These are phyloP conservation scores for Hiodon tergisus DNA, from an alignment of 2,113 vertebrate genomes.

Conservation along the genomic window DNA sequence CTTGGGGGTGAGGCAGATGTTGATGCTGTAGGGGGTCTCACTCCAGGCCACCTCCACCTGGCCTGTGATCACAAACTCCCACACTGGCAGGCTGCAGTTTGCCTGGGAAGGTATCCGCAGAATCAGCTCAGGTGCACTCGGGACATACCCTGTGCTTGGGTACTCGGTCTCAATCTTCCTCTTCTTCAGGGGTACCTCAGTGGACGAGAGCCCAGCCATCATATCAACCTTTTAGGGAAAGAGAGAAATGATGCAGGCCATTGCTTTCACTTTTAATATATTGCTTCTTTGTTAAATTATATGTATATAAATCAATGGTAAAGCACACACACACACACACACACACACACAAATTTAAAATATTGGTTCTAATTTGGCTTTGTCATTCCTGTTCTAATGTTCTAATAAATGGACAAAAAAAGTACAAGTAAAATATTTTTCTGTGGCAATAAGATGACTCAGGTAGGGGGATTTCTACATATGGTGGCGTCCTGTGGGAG, in stretches of 20 bases:
- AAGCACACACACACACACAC: too few species aligned
- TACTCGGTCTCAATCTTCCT: slow-evolving; percentile 10
- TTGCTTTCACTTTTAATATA: too few species aligned
- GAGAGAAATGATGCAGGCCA: neutral
- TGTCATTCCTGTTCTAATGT: too few species aligned
- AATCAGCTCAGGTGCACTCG: slow-evolving; percentile 18
- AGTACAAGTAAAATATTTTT: too few species aligned
- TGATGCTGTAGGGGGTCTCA: slow-evolving; percentile 35
- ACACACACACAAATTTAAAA: too few species aligned
- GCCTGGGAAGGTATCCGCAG: slow-evolving; percentile 33
- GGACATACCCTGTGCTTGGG: neutral
- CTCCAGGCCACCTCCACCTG: slow-evolving; percentile 36
- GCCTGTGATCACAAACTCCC: slow-evolving; percentile 36
- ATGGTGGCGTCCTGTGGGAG: too few species aligned
- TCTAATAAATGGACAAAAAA: too few species aligned
- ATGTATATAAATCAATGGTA: too few species aligned
- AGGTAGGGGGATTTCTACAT: too few species aligned
- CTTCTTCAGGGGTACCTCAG: slow-evolving; percentile 16
- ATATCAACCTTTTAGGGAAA: neutral
- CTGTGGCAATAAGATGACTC: too few species aligned
- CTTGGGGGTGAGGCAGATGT: slow-evolving; percentile 21
- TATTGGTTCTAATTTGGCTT: too few species aligned
- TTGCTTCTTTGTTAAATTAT: too few species aligned
- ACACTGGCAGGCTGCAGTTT: slow-evolving; percentile 40
- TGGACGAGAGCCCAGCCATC: slow-evolving; percentile 2